Evolutionary conservation across 2,113 vertebrate genomes (phyloP), one percentile per base, ranked within the genome.

Genomic region (Rhynchopsitta pachyrhyncha): DNA sequence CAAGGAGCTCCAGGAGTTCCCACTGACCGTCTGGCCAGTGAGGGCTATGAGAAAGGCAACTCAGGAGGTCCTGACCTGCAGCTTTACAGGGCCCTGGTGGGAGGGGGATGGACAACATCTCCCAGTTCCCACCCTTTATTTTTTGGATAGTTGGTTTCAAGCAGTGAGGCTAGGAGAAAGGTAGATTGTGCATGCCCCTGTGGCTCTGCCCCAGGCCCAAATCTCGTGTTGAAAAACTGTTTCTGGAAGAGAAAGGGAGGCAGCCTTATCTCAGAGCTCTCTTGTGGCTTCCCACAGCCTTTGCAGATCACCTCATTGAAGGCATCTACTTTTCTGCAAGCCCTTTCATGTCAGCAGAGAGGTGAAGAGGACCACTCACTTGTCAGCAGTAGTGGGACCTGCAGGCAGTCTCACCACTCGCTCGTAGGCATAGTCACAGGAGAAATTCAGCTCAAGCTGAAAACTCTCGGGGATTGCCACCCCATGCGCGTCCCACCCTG

Each of bases 391-490:
- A 35, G 85, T 86, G 68, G 97, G 90, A 24, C 91, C 2, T 1
- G 95, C 92, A 29, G 94, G 92, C 82, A 98, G 71, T 5, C 92
- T 94, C 74, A 98, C 95, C 67, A 98, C 71, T 11, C 86, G 94
- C 74, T 97, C 87, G 0, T 97, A 97, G 89, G 87, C 81, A 0
- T 97, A 98, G 80, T 97, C 10, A 9, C 97, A 98, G 91, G 88
- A 95, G 88, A 98, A 97, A 31, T 86, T 85, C 42, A 96, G 90
- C 17, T 90, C 76, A 44, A 96, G 62, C 49, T 86, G 86, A 20
- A 90, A 63, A 19, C 71, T 94, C 24, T 97, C 68, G 46, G 97
- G 96, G 78, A 97, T 97, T 14, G 80, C 33, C 0, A 70, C 68
- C 47, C 74, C 2, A 0, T 0, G 42, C 0, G 5, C 74, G 23